Evolutionary conservation across 2,888 invertebrate species (phyloP), one percentile per base, ranked within the genome.

Genomic region (Orthonychiurus folsomi): DNA sequence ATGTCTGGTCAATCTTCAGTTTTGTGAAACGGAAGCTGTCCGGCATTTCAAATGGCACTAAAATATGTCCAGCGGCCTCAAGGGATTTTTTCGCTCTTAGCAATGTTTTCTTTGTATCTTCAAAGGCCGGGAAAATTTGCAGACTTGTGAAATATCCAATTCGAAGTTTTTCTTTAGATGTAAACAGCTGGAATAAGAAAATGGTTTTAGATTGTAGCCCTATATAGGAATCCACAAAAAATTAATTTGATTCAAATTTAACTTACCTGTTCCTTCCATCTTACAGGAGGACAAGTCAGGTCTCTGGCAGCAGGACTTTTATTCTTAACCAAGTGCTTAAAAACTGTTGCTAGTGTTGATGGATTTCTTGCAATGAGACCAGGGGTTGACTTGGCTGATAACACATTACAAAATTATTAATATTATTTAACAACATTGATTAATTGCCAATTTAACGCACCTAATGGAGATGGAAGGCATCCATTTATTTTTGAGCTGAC

Each of bases 321-420:
- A 20, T 62, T 57, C 15, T 71, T 61, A 52, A 73, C 74, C 66
- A 76, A 73, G 12, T 66, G 60, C 15, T 73, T 73, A 56, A 68
- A 71, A 21, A 76, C 67, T 3, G 74, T 27, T n/a, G 73, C 74
- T 53, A 76, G 68, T 2, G 74, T 73, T 24, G 74, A 73, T 47
- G 77, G 74, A 66, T 76, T 75, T 47, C 72, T 63, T 1, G 74
- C 74, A 72, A 78, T 71, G 1, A 77, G 75, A 1, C 78, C 77
- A 21, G 72, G 65, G 3, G 73, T 67, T 1, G 73, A 60, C 1
- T 59, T 61, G 26, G 75, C 76, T 74, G 65, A 26, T 21, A 58
- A 25, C n/a, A 55, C 48, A 21, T 25, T 28, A 59, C 23, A 60
- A 37, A 37, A 15, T 37, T 37, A 15, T 9, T 37, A 9, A 15